A percentile compares a stretch with the other conserved stretches of the same genome.
Evolutionary conservation across 64 coral and sea anemone genomes (phyloP).

Genomic region (Hydrozoanthus tunicans): DNA sequence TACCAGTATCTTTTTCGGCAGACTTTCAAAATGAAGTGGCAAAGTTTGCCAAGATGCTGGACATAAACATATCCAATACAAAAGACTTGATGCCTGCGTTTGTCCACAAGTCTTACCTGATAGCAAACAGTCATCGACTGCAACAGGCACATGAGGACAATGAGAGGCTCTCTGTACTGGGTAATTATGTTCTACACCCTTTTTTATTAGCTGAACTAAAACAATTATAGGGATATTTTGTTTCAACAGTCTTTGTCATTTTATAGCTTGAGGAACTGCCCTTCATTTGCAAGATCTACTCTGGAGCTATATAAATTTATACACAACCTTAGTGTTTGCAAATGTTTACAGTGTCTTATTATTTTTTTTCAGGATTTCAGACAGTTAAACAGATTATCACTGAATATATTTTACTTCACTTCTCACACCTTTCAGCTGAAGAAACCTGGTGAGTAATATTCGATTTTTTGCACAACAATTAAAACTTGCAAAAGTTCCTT

Average conservation of each 20-base stretch:
- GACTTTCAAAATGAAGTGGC: slow-evolving; percentile 56
- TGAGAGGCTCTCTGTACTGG: slow-evolving; percentile 76
- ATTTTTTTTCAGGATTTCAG: slow-evolving; percentile 59
- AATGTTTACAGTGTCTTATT: background rate
- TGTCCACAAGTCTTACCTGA: slow-evolving; percentile 86
- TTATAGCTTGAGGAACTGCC: background rate
- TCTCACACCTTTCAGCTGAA: slow-evolving; percentile 63
- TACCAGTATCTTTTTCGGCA: background rate
- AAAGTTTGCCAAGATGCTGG: slow-evolving; percentile 11
- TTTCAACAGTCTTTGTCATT: background rate
- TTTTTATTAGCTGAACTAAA: background rate
- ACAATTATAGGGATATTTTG: background rate
- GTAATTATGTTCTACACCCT: slow-evolving; percentile 11
- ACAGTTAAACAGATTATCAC: slow-evolving; percentile 55
- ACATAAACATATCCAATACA: slow-evolving; percentile 40
- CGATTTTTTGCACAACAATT: background rate
- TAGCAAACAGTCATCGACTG: slow-evolving; percentile 59
- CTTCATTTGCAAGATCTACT: too few species aligned
- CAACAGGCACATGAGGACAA: slow-evolving; percentile 51
- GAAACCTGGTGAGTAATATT: slow-evolving; percentile 69
- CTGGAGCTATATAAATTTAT: background rate
- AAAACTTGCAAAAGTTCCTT: background rate
- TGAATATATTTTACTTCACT: slow-evolving; percentile 59
- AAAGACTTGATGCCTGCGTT: slow-evolving; percentile 72
- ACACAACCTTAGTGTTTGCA: background rate